Base-by-base conservation (phyloP, 2,888 invertebrate species). In the Chaitophorus viminalis region DNA sequence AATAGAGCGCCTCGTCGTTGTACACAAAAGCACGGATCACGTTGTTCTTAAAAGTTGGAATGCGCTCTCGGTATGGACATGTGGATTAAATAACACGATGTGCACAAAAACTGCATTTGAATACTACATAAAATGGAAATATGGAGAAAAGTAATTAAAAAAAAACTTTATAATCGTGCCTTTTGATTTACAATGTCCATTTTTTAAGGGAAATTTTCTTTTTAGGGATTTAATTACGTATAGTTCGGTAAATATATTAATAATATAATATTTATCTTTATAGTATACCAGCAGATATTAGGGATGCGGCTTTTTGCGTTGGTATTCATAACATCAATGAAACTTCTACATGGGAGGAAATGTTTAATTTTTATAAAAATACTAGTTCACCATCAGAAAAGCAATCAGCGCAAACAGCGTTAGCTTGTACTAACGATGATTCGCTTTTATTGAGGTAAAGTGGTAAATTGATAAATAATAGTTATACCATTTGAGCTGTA, bases 281-380 rank as follows among this genome's bases (percentile, higher is more conserved):
- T 46, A 89, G 89, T n/a, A 89, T 89, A 36, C 89, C 89, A 4
- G 46, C 77, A 14, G 89, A 89, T 31, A 70, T 89, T 25, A 89
- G 88, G 46, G 85, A 82, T n/a, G 82, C 89, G 0, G 89, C 89
- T 21, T 89, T 87, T 21, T 89, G 89, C 78, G 88, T 84, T 17
- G 89, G 82, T 18, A 18, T 89, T 25, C 68, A 54, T 9, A 31
- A 65, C n/a, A 81, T 75, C 5, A 74, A 68, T 29, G 54, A 72
- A 5, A 39, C 33, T 0, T 29, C 33, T 5, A 21, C 70, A 1
- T 89, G 89, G 89, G 31, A 87, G 0, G 46, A 88, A 52, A 79
- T 89, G 82, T 88, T 87, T 33, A 3, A 74, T 5, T 14, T 88
- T 21, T 88, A 89, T 54, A 79, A 74, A 31, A 83, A 33, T 0